phyloP scores from a whole-genome alignment of 2,888 invertebrate species.

The Rhogogaster chlorosoma region DNA sequence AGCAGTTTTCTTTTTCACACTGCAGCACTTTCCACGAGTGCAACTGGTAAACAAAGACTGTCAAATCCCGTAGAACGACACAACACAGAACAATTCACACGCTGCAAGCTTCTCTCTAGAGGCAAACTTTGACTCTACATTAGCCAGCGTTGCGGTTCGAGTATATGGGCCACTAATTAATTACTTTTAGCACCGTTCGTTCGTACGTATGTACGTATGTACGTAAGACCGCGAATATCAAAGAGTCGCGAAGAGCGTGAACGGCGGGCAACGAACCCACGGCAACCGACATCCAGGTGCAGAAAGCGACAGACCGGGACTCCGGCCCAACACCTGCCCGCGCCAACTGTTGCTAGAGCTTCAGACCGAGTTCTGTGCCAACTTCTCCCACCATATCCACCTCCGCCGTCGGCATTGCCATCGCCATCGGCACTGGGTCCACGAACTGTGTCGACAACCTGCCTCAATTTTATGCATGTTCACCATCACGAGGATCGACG shows the following conservation, averaged over 20 bases:
- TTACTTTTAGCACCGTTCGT: conserved; percentile 50
- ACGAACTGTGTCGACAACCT: conserved; percentile 48
- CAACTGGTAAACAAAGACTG: background rate
- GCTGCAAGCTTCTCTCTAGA: background rate
- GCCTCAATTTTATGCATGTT: conserved; percentile 40
- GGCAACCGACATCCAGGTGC: conserved; percentile 65
- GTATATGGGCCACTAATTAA: conserved; percentile 52
- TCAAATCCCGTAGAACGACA: background rate
- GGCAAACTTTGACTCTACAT: conserved; percentile 20
- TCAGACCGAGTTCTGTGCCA: conserved; percentile 45
- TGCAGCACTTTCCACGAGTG: conserved; percentile 26
- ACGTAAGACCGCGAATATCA: conserved; percentile 27
- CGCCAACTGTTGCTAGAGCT: conserved; percentile 46
- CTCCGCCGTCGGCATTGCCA: conserved; percentile 40
- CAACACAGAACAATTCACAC: conserved; percentile 24
- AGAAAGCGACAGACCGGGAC: conserved; percentile 66
- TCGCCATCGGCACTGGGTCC: conserved; percentile 35
- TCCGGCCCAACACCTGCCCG: conserved; percentile 58
- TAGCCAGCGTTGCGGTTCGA: conserved; percentile 18
- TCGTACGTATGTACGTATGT: background rate
- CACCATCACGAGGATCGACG: background rate
- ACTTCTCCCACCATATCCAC: conserved; percentile 54
- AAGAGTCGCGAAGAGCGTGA: conserved; percentile 45
- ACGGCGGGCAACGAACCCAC: conserved; percentile 74
- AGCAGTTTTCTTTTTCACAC: background rate